Base-by-base conservation (phyloP, 2,888 invertebrate species). In the Neoaliturus tenellus region DNA sequence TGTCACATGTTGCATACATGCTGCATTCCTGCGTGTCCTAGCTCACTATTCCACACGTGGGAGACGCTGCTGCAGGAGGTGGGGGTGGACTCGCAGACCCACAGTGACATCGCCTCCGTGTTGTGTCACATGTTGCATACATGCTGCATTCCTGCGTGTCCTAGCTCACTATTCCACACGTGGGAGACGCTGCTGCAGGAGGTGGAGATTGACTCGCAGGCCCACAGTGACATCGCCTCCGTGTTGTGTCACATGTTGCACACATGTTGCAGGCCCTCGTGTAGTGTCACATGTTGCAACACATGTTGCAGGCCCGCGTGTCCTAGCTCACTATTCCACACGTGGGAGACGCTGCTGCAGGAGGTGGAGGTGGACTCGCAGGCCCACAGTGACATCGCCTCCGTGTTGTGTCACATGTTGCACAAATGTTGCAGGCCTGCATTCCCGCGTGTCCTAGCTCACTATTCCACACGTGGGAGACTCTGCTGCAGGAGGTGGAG, bases 121-220 rank as follows among this genome's bases (percentile, higher is more conserved):
- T 55, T 96, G 8, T 6, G 17, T 14, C 44, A 3, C 35, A 35
- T 44, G 44, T 17, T 97, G 84, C 92, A 97, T 87, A 98, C 48
- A 14, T 48, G 20, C 23, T 51, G 5, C 92, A 96, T 96, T 91
- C 95, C 96, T 85, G 93, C 95, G 85, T 96, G 96, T 89, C 95
- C 95, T 82, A 93, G 95, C 91, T 95, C 96, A 67, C 93, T 98
- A 89, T 97, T 97, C 91, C 96, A 97, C 90, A 95, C 96, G 85
- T 98, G 98, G 98, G 98, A 98, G 91, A 95, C 95, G 85, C 92
- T 98, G 85, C 94, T 98, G 84, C 97, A 97, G 90, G 97, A 98
- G 90, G 96, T 97, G 85, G 98, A 98, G 91, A 95, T 96, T 51
- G 97, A 98, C 90, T 96, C 97, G 25, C 93, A 96, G 89, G 95